Conservation (phyloP, 1,140 invertebrate genomes). For the Drosophila trapezifrons region DNA sequence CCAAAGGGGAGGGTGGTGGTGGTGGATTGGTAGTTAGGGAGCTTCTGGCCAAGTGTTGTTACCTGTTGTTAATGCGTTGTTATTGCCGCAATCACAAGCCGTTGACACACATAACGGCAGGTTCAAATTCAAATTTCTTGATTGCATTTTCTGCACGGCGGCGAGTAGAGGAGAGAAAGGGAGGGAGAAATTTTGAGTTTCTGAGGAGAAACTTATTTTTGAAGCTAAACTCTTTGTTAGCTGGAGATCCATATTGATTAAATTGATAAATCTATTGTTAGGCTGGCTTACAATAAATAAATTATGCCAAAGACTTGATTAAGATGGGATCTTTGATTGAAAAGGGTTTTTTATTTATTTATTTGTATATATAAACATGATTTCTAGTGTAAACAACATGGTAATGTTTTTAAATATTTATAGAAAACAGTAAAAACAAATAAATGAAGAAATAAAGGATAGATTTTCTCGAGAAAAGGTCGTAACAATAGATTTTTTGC, state of each 20-base stretch:
- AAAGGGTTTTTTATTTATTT: not conserved
- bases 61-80: conserved; percentile 30
- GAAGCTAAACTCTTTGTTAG: not conserved
- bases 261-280: not conserved
- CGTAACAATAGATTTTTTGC: no score
- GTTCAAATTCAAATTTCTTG: conserved; percentile 20
- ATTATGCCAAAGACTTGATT: not conserved
- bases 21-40: conserved; percentile 11
- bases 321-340: not conserved
- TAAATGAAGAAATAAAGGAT: not conserved
- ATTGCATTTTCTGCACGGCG: conserved; percentile 1
- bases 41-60: conserved; percentile 31
- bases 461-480: not conserved
- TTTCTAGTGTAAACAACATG: not conserved
- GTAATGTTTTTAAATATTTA: not conserved
- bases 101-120: conserved; percentile 42
- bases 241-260: not conserved
- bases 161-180: not conserved
- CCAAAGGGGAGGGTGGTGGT: not conserved
- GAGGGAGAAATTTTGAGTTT: not conserved
- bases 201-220: no score
- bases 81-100: conserved; percentile 46
- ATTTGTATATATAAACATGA: not conserved
- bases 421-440: no score
- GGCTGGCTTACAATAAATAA: not conserved